Base-by-base conservation (phyloP, 2,113 vertebrate species). In the Budorcas taxicolor region DNA sequence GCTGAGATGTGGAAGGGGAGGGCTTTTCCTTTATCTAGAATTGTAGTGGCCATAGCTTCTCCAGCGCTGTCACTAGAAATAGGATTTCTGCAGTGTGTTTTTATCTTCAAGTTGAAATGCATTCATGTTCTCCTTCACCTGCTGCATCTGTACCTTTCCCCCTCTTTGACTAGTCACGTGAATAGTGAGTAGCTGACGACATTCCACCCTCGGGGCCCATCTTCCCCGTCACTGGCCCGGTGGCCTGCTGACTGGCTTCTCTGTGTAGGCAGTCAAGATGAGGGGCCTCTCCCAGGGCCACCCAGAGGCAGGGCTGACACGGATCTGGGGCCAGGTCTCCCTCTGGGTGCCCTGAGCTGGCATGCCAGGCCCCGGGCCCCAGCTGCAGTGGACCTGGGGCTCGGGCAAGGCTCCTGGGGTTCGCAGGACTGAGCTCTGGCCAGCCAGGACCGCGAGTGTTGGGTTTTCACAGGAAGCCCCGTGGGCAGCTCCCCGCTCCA, bases 401-500 rank as follows among this genome's bases (percentile, higher is more conserved):
- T 11, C 12, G 53, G 53, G 17, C 3, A 3, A 15, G 36, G 53
- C 25, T 36, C 40, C 85, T 1, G 13, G 36, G 36, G n/a, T 33
- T 40, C 5, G 0, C 43, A 27, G 62, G n/a, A 16, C 33, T 3
- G 5, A 16, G n/a, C 87, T 45, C 21, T 52, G 50, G 14, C 17
- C 8, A 1, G 6, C 64, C 6, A 27, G 13, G 45, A 45, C 13
- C 7, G 15, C 4, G 3, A 3, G 27, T 67, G 11, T 76, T 47
- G 87, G 52, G 5, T n/a, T 90, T 95, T 33, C 53, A 23, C 95
- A 98, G 98, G 96, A n/a, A 83, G 74, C 23, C 87, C 58, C 3
- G 11, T 57, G 6, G 97, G 97, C 15, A 95, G 58, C 60, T 96
- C 97, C 76, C 96, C 97, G 0, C 97, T 98, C 13, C 98, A 97